These are phyloP conservation scores for Rhizoglyphus robini DNA, from an alignment of 1,140 invertebrate genomes.

Conservation along the genomic window DNA sequence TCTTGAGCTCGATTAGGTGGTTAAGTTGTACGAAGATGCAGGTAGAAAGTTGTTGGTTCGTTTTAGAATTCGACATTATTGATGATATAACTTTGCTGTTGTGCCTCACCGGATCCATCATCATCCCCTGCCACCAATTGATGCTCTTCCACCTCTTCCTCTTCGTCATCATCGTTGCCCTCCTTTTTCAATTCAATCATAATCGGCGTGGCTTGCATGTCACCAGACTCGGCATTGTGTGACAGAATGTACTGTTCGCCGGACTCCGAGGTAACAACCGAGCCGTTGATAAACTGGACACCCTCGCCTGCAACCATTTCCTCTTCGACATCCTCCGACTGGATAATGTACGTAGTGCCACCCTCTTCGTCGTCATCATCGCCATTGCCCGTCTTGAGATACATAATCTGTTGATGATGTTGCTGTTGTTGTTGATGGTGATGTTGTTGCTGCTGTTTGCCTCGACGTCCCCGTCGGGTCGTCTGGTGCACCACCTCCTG, in stretches of 20 bases:
- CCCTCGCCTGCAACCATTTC: neutral
- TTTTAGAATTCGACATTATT: too few species aligned
- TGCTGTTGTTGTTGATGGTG: neutral
- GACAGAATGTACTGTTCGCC: neutral
- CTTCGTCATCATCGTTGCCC: too few species aligned
- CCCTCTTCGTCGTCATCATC: neutral
- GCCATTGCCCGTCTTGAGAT: neutral
- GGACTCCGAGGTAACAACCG: neutral
- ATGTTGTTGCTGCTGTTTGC: neutral
- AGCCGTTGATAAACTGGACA: neutral
- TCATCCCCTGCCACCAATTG: too few species aligned
- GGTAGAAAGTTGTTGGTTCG: too few species aligned
- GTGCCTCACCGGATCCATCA: too few species aligned
- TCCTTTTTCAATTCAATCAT: too few species aligned
- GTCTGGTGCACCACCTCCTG: neutral
- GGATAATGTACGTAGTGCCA: neutral
- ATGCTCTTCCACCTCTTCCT: too few species aligned
- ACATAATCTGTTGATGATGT: neutral
- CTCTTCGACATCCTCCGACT: slow-evolving; percentile 1
- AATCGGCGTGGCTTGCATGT: neutral
- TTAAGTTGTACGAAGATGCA: too few species aligned
- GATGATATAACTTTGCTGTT: too few species aligned
- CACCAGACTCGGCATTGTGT: neutral
- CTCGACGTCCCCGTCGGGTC: too few species aligned
- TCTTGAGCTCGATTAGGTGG: too few species aligned